phyloP scores from a whole-genome alignment of 2,113 vertebrate species.

The Abramis brama region DNA sequence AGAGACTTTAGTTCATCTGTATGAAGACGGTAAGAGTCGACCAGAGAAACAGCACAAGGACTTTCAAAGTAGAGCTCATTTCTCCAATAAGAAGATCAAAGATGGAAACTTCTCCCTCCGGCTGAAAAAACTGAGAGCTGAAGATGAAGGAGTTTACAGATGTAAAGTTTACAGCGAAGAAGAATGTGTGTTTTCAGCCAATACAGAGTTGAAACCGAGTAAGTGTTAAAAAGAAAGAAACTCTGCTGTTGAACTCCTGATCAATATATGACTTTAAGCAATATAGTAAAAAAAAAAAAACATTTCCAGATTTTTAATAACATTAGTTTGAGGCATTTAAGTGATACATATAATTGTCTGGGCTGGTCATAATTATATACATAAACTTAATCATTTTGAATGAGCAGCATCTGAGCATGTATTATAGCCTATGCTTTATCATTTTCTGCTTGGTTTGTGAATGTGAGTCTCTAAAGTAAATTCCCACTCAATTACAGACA shows the following conservation, averaged over 20 bases:
- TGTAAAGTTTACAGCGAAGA: neutral
- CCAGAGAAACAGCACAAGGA: neutral
- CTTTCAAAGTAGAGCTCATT: neutral
- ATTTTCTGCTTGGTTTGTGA: neutral
- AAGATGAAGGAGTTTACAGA: neutral
- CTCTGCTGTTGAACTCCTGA: neutral
- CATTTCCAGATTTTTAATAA: neutral
- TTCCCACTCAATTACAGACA: too few relatives aligned
- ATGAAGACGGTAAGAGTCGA: neutral
- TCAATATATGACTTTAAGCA: neutral
- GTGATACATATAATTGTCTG: neutral
- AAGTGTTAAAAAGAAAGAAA: neutral
- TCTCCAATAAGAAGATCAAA: neutral
- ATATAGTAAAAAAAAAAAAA: too few relatives aligned
- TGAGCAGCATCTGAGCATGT: neutral
- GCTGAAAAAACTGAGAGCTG: neutral
- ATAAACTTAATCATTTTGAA: neutral
- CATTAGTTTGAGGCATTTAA: neutral
- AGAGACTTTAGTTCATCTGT: neutral
- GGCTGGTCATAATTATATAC: neutral
- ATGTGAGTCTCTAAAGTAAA: neutral
- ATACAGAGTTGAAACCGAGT: neutral
- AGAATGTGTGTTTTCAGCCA: fast-evolving
- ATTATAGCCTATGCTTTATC: neutral
- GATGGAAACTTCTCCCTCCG: slow-evolving; percentile 3